Evolutionary conservation across 1,140 invertebrate species (phyloP), one percentile per base, ranked within the genome.

Genomic region (Agrilus planipennis): DNA sequence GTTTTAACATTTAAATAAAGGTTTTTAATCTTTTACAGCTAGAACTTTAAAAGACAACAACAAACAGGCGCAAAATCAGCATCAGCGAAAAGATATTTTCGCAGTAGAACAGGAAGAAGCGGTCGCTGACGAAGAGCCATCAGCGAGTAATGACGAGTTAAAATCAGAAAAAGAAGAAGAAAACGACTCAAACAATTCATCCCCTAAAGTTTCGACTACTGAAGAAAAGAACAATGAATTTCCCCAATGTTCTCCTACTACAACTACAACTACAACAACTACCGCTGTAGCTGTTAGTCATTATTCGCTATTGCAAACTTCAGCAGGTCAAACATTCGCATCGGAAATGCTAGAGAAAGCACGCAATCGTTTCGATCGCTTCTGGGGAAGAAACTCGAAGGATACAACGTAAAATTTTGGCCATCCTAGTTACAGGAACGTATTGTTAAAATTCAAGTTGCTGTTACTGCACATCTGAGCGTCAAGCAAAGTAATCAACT

Each of bases 341-440:
- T 77, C 77, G 15, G 84, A 88, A 51, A 80, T 85, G 17, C 65
- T 89, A 17, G 84, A 89, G 55, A 77, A 81, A 52, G 84, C 86
- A 45, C 76, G 81, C 41, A 83, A 78, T 58, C 76, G 84, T 42
- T 86, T 87, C 53, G 83, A 89, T 64, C 79, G 86, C 52, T 89
- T 89, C 63, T 90, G 86, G 86, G 81, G 81, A 34, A 69, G 68
- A 37, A 54, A 47, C 28, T 58, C 34, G 42, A 62, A 59, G 45
- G 62, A 65, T 46, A 18, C 41, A 25, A 34, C 39, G n/a, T 42
- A 35, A n/a, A n/a, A n/a, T n/a, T n/a, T n/a, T n/a, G n/a, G n/a
- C n/a, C n/a, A n/a, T n/a, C n/a, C n/a, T n/a, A n/a, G n/a, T n/a
- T n/a, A n/a, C n/a, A n/a, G n/a, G n/a, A n/a, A n/a, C n/a, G n/a